These are phyloP conservation scores for Xanthorhoe spadicearia DNA, from an alignment of 2,888 invertebrate genomes.

Conservation along the genomic window DNA sequence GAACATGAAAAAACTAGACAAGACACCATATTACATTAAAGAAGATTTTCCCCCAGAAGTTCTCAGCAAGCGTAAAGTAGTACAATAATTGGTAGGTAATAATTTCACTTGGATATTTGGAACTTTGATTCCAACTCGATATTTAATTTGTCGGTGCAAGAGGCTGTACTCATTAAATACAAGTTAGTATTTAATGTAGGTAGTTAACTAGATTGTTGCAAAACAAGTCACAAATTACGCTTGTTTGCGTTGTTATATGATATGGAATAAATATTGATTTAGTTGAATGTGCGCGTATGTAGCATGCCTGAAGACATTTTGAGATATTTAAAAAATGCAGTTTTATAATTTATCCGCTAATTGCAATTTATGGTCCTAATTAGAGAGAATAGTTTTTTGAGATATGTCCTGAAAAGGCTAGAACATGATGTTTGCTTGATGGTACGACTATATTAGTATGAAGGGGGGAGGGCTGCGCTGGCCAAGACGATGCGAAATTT, in stretches of 20 bases:
- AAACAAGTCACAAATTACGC: constrained; percentile 16
- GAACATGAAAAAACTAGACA: too few species aligned
- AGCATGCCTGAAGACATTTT: too few species aligned
- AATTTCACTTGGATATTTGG: not conserved
- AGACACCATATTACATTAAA: too few species aligned
- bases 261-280: constrained; percentile 6
- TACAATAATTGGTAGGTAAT: not conserved
- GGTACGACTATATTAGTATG: not conserved
- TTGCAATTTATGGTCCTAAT: not conserved
- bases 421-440: not conserved
- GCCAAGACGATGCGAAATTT: not conserved
- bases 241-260: constrained; percentile 4
- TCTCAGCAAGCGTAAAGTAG: too few species aligned
- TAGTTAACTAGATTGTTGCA: constrained; percentile 20
- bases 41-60: too few species aligned
- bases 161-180: constrained; percentile 7
- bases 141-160: constrained; percentile 12
- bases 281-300: not conserved
- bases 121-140: not conserved
- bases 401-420: not conserved
- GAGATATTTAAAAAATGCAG: not conserved
- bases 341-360: not conserved
- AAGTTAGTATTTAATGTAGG: constrained; percentile 12
- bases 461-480: not conserved
- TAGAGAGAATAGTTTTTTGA: not conserved